A percentile compares a stretch with the other conserved stretches of the same genome.
These are phyloP conservation scores for Eubasilissa splendida DNA, from an alignment of 2,888 invertebrate genomes.

Conservation along the genomic window DNA sequence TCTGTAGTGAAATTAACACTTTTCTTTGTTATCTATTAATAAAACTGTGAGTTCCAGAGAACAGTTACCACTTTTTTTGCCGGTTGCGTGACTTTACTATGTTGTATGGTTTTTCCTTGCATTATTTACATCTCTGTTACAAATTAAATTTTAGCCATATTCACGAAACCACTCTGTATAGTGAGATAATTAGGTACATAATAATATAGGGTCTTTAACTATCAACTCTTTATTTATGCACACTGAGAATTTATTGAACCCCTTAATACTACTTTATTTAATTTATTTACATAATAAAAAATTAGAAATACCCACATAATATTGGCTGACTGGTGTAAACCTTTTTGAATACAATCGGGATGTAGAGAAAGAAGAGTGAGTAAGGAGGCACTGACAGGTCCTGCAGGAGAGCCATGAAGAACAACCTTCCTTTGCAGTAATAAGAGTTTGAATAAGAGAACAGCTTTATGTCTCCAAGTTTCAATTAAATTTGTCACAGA, in stretches of 20 bases:
- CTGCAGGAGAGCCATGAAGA: constrained; percentile 94
- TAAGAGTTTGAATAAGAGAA: constrained; percentile 93
- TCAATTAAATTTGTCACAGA: constrained; percentile 86
- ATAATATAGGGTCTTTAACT: background rate
- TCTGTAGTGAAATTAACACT: no score
- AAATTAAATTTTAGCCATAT: no score
- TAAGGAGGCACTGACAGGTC: constrained; percentile 88
- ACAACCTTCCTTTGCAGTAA: constrained; percentile 91
- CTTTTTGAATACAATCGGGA: constrained; percentile 90
- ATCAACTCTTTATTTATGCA: background rate
- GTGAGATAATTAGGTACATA: no score
- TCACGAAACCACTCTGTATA: no score
- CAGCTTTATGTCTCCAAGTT: constrained; percentile 92
- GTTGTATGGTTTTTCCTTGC: no score
- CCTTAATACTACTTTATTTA: background rate
- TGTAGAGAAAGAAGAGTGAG: constrained; percentile 91
- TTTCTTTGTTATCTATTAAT: no score
- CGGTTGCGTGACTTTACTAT: no score
- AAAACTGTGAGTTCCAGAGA: no score
- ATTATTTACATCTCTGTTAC: no score
- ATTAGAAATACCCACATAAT: constrained; percentile 74
- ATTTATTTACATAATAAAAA: background rate
- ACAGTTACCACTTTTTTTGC: no score
- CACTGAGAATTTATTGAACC: background rate
- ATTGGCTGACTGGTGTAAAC: constrained; percentile 87